Evolutionary conservation across 1,140 invertebrate species (phyloP).

Genomic region (Tenebrio molitor): DNA sequence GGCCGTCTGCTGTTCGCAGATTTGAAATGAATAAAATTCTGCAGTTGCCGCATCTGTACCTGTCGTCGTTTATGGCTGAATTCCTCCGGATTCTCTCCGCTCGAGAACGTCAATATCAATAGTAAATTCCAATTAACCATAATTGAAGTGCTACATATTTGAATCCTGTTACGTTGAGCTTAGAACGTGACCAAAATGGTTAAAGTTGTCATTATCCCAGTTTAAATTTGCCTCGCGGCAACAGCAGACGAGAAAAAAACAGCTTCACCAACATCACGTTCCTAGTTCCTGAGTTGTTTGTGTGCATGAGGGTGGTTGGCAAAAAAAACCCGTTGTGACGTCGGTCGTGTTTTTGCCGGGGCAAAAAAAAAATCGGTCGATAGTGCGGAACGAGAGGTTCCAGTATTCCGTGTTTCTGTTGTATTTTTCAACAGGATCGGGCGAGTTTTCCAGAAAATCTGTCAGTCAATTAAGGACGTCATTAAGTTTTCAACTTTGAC

Average conservation of each 20-base stretch:
- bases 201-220: conserved; percentile 11
- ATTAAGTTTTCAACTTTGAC: conserved; percentile 3
- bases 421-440: conserved; percentile 6
- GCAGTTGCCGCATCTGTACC: no score
- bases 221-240: background rate
- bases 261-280: conserved; percentile 6
- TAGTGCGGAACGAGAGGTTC: conserved; percentile 2
- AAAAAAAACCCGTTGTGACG: conserved; percentile 35
- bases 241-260: background rate
- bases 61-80: no score
- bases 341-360: background rate
- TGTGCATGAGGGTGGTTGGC: conserved; percentile 9
- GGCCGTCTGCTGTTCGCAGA: no score
- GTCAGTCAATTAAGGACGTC: conserved; percentile 1
- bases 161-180: conserved; percentile 18
- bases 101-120: conserved; percentile 9
- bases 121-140: conserved; percentile 45
- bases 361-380: conserved; percentile 7
- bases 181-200: conserved; percentile 38
- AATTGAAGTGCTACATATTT: conserved; percentile 42
- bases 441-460: background rate
- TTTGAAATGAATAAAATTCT: no score
- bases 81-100: background rate
- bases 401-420: background rate
- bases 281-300: conserved; percentile 3